A percentile compares a stretch with the other conserved stretches of the same genome.
Conservation (phyloP, 35 echinoderm and acorn worm species). For the Stichopus chloronotus region DNA sequence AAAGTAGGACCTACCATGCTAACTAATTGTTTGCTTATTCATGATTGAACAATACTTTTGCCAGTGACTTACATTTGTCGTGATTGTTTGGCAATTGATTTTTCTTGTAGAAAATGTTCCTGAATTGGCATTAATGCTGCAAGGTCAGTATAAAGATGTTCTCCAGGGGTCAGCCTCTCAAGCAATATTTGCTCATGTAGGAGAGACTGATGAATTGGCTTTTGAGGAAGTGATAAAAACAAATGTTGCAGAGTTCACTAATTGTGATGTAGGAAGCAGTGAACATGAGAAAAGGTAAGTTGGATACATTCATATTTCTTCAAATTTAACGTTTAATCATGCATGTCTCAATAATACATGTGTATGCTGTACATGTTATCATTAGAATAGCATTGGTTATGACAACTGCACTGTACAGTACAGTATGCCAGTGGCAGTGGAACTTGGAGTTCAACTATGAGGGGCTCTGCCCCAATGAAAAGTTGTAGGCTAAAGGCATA, state of each 20-base stretch:
- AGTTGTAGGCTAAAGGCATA: no score
- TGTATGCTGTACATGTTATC: neutral
- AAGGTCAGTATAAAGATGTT: neutral
- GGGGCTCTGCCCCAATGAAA: neutral
- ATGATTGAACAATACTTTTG: no score
- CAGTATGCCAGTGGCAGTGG: neutral
- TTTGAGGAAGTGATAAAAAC: neutral
- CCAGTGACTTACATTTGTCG: no score
- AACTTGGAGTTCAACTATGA: neutral
- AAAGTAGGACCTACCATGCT: no score
- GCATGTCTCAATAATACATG: neutral
- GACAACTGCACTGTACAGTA: neutral
- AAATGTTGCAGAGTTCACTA: constrained; percentile 12
- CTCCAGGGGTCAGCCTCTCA: neutral
- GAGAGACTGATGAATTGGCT: neutral
- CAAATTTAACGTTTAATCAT: neutral
- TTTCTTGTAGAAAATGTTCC: neutral
- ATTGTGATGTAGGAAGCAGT: neutral
- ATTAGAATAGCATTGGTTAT: neutral
- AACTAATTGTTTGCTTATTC: no score
- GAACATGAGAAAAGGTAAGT: constrained; percentile 3
- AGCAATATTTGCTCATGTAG: neutral
- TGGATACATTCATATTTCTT: neutral
- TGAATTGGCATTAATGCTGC: neutral
- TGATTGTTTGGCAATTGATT: no score